Percentiles rank a stretch among this genome's conserved stretches.
phyloP scores from a whole-genome alignment of 2,888 invertebrate genomes.

The Deilephila porcellus region DNA sequence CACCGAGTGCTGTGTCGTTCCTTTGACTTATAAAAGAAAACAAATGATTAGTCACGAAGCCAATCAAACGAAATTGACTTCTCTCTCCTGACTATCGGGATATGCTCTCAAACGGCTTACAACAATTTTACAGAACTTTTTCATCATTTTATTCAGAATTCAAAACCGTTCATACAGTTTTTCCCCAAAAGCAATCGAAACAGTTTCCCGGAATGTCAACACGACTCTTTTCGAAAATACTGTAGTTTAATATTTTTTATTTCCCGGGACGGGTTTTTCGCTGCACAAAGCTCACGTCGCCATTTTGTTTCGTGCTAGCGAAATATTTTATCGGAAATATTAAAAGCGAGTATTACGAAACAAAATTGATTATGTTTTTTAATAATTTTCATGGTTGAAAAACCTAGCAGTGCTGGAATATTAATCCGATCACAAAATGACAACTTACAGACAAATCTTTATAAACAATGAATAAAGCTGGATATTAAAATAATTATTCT shows the following conservation, averaged over 20 bases:
- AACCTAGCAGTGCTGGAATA: too few species aligned
- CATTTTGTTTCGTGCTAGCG: too few species aligned
- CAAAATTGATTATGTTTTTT: too few species aligned
- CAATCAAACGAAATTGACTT: background rate
- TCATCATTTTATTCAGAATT: background rate
- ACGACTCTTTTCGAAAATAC: background rate
- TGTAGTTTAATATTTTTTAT: background rate
- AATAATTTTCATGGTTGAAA: too few species aligned
- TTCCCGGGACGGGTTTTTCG: background rate
- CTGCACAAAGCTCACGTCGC: too few species aligned
- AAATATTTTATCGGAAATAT: too few species aligned
- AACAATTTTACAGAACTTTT: background rate
- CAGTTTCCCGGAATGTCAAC: background rate
- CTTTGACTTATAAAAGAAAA: background rate
- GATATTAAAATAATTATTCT: too few species aligned
- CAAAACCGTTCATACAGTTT: constrained; percentile 6
- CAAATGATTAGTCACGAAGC: background rate
- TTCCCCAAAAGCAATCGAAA: background rate
- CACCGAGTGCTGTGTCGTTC: too few species aligned
- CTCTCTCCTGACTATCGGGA: background rate
- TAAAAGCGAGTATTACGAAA: too few species aligned
- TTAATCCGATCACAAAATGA: too few species aligned
- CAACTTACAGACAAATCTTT: too few species aligned
- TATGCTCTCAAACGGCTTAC: background rate
- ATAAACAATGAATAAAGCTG: too few species aligned